Percentiles rank a stretch among this genome's conserved stretches.
These are phyloP conservation scores for Hoplodrina ambigua DNA, from an alignment of 2,888 invertebrate genomes.

Conservation along the genomic window DNA sequence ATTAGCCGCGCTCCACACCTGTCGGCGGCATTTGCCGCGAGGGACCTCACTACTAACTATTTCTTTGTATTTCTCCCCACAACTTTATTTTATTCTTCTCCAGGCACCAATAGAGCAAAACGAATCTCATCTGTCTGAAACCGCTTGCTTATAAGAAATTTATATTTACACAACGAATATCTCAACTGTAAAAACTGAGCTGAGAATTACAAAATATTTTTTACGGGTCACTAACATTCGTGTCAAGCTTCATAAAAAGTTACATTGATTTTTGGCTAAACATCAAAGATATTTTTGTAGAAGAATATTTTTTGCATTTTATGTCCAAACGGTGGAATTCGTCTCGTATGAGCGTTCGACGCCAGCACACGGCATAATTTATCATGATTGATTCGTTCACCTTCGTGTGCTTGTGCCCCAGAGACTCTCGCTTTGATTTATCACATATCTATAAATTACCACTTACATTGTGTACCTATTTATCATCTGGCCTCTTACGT, in stretches of 20 bases:
- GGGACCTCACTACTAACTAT: constrained; percentile 79
- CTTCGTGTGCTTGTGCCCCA: constrained; percentile 61
- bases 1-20: constrained; percentile 77
- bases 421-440: constrained; percentile 70
- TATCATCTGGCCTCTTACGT: constrained; percentile 60
- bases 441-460: constrained; percentile 71
- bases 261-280: constrained; percentile 25
- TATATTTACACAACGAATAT: constrained; percentile 20
- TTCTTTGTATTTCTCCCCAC: constrained; percentile 77
- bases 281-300: constrained; percentile 30
- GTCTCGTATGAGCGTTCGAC: constrained; percentile 58
- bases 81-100: constrained; percentile 78
- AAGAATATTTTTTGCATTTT: constrained; percentile 28
- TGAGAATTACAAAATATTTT: constrained; percentile 6
- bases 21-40: constrained; percentile 78
- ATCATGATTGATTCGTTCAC: constrained; percentile 75
- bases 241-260: constrained; percentile 31
- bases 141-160: constrained; percentile 33
- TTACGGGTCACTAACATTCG: constrained; percentile 22
- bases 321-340: constrained; percentile 52
- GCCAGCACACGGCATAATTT: constrained; percentile 68
- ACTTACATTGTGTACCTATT: constrained; percentile 70
- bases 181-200: constrained; percentile 31
- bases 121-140: constrained; percentile 49
- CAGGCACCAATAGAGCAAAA: constrained; percentile 71